Percentiles rank a stretch among this genome's conserved stretches.
Evolutionary conservation across 2,113 vertebrate species (phyloP).

Genomic region (Brachypodius melanocephalos): DNA sequence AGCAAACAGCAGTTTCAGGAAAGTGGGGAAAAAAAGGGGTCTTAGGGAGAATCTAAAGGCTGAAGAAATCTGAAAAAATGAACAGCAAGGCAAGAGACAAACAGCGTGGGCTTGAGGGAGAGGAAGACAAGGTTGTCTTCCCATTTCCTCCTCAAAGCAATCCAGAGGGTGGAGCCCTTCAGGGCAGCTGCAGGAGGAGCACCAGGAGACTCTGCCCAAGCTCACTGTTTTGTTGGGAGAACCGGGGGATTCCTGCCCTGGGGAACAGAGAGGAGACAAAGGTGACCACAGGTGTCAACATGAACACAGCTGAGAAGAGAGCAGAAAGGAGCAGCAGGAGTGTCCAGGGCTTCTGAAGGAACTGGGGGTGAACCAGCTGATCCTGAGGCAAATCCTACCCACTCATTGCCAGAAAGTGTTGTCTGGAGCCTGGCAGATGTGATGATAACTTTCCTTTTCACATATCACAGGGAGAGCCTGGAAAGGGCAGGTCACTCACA

Average conservation of each 20-base stretch:
- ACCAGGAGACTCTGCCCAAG: background rate
- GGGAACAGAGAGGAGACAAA: background rate
- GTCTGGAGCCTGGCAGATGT: background rate
- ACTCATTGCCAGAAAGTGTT: background rate
- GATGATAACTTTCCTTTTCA: background rate
- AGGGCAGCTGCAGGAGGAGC: background rate
- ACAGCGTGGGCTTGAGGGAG: background rate
- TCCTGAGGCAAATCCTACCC: background rate
- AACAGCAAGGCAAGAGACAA: background rate
- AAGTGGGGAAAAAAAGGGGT: accelerated
- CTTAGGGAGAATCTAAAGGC: background rate
- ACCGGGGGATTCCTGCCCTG: accelerated
- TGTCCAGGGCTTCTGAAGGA: background rate
- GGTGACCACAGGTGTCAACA: background rate
- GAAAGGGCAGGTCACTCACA: background rate
- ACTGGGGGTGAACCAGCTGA: background rate
- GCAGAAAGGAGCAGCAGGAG: background rate
- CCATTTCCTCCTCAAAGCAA: background rate
- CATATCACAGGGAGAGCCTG: background rate
- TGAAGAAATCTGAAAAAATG: background rate
- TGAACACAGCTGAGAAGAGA: background rate
- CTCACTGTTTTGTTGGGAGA: background rate
- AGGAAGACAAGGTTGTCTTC: background rate
- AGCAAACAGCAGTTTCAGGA: background rate
- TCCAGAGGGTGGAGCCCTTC: background rate